Conservation (phyloP, 1,140 invertebrate species). For the Diabrotica virgifera region DNA sequence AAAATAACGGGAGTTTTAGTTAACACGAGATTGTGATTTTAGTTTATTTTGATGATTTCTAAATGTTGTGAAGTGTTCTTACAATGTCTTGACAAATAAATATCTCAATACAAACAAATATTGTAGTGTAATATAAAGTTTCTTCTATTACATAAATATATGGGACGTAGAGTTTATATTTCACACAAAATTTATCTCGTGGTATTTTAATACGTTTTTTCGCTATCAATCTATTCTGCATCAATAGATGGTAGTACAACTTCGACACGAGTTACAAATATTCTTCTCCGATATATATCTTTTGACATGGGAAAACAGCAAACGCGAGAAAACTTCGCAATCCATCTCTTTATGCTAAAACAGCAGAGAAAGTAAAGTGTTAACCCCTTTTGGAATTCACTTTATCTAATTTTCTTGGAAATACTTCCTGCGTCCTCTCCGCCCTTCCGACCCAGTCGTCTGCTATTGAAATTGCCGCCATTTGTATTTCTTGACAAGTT, state of each 20-base stretch:
- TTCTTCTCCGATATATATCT: constrained; percentile 3
- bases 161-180: no score
- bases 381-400: constrained; percentile 2
- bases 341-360: constrained; percentile 1
- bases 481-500: constrained; percentile 3
- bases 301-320: constrained; percentile 1
- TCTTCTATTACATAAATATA: no score
- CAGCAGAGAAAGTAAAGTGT: constrained; percentile 1
- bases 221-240: not conserved
- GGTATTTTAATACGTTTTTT: no score
- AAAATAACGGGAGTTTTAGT: no score
- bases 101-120: no score
- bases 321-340: constrained; percentile 1
- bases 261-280: not conserved
- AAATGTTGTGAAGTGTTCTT: no score
- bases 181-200: no score
- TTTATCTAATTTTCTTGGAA: constrained; percentile 3
- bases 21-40: no score
- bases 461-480: constrained; percentile 1
- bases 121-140: no score
- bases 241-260: not conserved
- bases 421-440: not conserved
- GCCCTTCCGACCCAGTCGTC: not conserved
- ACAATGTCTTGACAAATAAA: no score
- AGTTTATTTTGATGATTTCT: no score